Evolutionary conservation across 2,888 invertebrate species (phyloP), one percentile per base, ranked within the genome.

Genomic region (Piscicola geometra): DNA sequence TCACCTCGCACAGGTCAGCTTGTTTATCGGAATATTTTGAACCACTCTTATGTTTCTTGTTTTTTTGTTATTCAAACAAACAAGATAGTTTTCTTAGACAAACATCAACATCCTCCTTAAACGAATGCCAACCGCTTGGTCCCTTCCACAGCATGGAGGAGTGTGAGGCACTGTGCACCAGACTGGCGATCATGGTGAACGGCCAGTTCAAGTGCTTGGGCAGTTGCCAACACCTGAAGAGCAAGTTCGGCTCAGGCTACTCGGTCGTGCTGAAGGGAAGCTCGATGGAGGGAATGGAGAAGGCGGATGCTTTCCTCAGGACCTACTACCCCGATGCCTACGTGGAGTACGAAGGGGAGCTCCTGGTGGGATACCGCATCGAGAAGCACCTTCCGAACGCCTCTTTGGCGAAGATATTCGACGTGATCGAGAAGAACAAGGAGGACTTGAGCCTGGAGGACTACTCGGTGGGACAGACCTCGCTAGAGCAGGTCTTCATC

Each of bases 391-490:
- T 83, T 73, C 79, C 81, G 2, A 78, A 78, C 25, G 78, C 84
- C 36, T 82, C 82, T 2, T 82, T 85, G 82, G 82, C 85, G 1
- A 79, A 82, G 75, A 81, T 85, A 56, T 86, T 86, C 79, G 82
- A 81, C 3, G 79, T 80, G 36, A 82, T 86, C 82, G 86, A 86
- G 78, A 72, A 79, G 41, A 82, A 83, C 36, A 82, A 82, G 76
- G 81, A 80, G 71, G 81, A 82, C 35, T 80, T 78, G 60, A 33
- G 78, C 72, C 78, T 89, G 56, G 87, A 87, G 82, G 92, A 92
- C 84, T 93, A 93, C 84, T 90, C 89, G 66, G 89, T 93, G 71
- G 90, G 90, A 75, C 92, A 92, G 85, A 91, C 92, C 0, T 90
- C 91, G 0, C 86, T 93, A 47, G 93, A 93, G 84, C 92, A 93